Percentiles rank a stretch among this genome's conserved stretches.
phyloP scores from a whole-genome alignment of 1,140 invertebrate genomes.

The Teleogryllus occipitalis region DNA sequence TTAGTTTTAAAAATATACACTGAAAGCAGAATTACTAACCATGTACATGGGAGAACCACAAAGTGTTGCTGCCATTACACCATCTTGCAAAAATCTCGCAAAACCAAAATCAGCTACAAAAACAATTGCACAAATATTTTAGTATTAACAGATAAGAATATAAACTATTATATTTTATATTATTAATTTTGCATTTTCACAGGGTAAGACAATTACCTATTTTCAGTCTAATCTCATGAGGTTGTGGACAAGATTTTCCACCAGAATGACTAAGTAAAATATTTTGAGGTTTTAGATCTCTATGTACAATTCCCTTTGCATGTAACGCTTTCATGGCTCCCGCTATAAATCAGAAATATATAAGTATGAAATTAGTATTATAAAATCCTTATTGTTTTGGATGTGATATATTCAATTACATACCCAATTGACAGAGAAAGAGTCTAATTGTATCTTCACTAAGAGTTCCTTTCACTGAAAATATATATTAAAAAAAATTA shows the following conservation, averaged over 20 bases:
- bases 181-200: neutral
- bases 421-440: constrained; percentile 89
- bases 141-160: neutral
- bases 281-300: constrained; percentile 98
- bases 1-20: too few relatives aligned
- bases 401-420: constrained; percentile 28
- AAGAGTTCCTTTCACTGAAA: constrained; percentile 76
- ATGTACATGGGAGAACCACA: constrained; percentile 99
- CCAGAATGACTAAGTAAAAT: constrained; percentile 81
- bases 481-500: constrained; percentile 17
- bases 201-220: constrained; percentile 53
- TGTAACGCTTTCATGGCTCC: constrained; percentile 94
- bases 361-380: neutral
- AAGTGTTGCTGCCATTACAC: constrained; percentile 97
- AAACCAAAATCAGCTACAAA: constrained; percentile 96
- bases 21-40: constrained; percentile 45
- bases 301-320: constrained; percentile 94
- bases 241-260: constrained; percentile 69
- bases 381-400: constrained; percentile 12
- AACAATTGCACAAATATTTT: constrained; percentile 18
- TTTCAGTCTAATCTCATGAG: constrained; percentile 89
- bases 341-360: constrained; percentile 47
- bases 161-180: neutral
- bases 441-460: constrained; percentile 94
- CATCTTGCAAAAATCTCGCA: constrained; percentile 94